These are phyloP conservation scores for Tetramorium simillimum DNA, from an alignment of 1,140 invertebrate species.

Conservation along the genomic window DNA sequence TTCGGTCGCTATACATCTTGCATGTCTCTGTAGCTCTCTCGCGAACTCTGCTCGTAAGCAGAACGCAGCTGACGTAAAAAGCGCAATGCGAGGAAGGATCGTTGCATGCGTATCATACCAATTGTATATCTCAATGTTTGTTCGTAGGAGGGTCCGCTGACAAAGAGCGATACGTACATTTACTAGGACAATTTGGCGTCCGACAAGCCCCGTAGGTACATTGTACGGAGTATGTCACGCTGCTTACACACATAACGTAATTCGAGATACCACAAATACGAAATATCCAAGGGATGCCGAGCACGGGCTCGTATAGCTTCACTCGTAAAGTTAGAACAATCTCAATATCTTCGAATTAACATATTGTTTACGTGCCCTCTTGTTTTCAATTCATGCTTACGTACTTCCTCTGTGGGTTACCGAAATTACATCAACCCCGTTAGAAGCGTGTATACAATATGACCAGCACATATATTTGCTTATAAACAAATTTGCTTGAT, in stretches of 20 bases:
- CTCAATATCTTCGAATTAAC: neutral
- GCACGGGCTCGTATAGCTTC: conserved; percentile 3
- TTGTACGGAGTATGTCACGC: conserved; percentile 67
- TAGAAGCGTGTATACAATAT: neutral
- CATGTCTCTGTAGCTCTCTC: conserved; percentile 15
- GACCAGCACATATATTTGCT: neutral
- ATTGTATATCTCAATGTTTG: conserved; percentile 74
- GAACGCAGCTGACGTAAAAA: neutral
- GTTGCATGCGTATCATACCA: conserved; percentile 61
- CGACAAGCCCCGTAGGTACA: conserved; percentile 73
- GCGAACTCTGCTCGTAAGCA: neutral
- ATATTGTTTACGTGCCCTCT: neutral
- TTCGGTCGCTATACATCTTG: neutral
- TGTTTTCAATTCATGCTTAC: conserved; percentile 11
- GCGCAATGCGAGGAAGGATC: neutral
- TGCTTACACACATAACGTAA: conserved; percentile 65
- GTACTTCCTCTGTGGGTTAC: neutral
- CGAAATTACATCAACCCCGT: neutral
- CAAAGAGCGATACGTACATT: conserved; percentile 85
- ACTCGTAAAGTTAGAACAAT: neutral
- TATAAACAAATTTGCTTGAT: neutral
- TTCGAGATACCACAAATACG: conserved; percentile 29
- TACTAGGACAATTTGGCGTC: conserved; percentile 81
- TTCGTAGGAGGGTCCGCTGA: conserved; percentile 77
- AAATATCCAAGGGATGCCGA: neutral